Evolutionary conservation across 2,888 invertebrate genomes (phyloP), one percentile per base, ranked within the genome.

Genomic region (Cancer borealis): DNA sequence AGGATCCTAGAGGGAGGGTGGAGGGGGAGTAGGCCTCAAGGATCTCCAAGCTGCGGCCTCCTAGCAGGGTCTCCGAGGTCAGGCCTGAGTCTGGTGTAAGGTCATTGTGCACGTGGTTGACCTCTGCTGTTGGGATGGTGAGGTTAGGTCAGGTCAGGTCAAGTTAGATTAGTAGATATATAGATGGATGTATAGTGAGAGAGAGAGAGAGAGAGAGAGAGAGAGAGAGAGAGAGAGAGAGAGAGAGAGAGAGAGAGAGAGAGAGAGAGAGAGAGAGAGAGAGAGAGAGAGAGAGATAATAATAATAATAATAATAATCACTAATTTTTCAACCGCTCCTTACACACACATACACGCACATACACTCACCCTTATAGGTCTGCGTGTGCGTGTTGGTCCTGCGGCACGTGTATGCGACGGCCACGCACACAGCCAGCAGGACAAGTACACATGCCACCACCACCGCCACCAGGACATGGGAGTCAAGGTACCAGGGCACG

Each of bases 91-190:
- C 94, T 60, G 93, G 94, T 12, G 94, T 95, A 30, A 95, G 88
- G 88, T 95, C 94, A n/a, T 95, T 95, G 93, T 95, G 91, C 26
- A 93, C 47, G 79, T 95, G 94, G 49, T 93, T 93, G 49, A 92
- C 94, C 79, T 95, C 94, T 88, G 93, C 54, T 92, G 92, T 46
- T 54, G 88, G 17, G 26, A 30, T 4, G 47, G 45, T 21, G 17
- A 88, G 47, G 30, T 46, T 26, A 21, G 3, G 30, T 30, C 21
- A n/a, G 21, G n/a, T 46, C 21, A 21, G 88, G 12, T 47, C 6
- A 30, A 4, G 88, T 30, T n/a, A 88, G 47, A 5, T n/a, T 54
- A 54, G 54, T 39, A 39, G 39, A 87, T 30, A 87, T 45, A 87
- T 87, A 39, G 39, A 39, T 39, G 2, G 39, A 39, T 39, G 39